phyloP scores from a whole-genome alignment of 2,113 vertebrate species.

The Amia ocellicauda region DNA sequence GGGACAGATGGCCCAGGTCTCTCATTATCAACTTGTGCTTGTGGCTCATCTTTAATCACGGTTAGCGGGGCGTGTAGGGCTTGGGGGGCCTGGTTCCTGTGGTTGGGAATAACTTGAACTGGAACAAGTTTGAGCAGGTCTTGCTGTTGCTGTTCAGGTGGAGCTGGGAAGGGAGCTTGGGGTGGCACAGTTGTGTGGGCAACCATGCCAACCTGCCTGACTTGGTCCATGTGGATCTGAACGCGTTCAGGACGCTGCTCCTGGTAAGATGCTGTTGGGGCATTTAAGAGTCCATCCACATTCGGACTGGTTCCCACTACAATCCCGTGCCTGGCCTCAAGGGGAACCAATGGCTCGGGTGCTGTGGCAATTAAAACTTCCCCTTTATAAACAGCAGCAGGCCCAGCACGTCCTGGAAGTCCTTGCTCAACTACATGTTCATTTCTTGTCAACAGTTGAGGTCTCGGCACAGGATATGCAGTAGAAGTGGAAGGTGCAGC shows the following conservation, averaged over 20 bases:
- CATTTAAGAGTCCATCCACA: conserved; percentile 14
- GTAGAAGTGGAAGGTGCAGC: conserved; percentile 40
- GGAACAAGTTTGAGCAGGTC: conserved; percentile 16
- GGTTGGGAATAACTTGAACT: conserved; percentile 16
- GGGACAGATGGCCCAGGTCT: conserved; percentile 62
- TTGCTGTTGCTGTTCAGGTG: conserved; percentile 28
- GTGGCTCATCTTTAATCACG: neutral
- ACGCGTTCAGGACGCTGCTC: conserved; percentile 8
- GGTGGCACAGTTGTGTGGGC: neutral
- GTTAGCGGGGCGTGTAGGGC: neutral
- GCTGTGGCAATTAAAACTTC: neutral
- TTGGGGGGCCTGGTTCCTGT: conserved; percentile 35
- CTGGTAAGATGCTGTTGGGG: neutral
- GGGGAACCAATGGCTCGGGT: neutral
- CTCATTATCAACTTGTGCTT: conserved; percentile 45
- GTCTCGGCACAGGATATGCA: conserved; percentile 21
- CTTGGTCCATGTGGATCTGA: too few species aligned
- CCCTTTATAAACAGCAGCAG: neutral
- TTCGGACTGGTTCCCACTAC: conserved; percentile 14
- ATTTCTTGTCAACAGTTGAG: conserved; percentile 16
- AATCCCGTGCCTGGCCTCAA: conserved; percentile 9
- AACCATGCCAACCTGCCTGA: too few species aligned
- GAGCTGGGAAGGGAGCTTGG: conserved; percentile 15
- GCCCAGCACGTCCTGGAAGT: neutral
- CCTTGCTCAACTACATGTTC: conserved; percentile 2